Conservation (phyloP, 2,113 vertebrate species). For the Danio rerio region GRCz12tu NC_133195.1:40137001-40137500, state of each 20-base stretch:
- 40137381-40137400: not conserved
- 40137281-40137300: constrained; percentile 18
- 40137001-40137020: constrained; percentile 29
- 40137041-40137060: not conserved
- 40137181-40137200: not conserved
- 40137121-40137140: constrained; percentile 8
- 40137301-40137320: constrained; percentile 25
- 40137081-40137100: constrained; percentile 24
- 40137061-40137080: constrained; percentile 5
- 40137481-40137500: too few species aligned
- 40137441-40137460: not conserved
- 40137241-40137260: constrained; percentile 31
- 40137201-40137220: not conserved
- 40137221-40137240: not conserved
- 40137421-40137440: not conserved
- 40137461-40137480: too few species aligned
- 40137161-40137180: constrained; percentile 33
- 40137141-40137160: constrained; percentile 22
- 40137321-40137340: constrained; percentile 9
- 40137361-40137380: constrained; percentile 11
- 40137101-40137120: not conserved
- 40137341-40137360: constrained; percentile 9
- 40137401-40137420: not conserved
- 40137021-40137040: constrained; percentile 41
- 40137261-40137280: constrained; percentile 22